Conservation (phyloP, 2,888 invertebrate species). For the Eilema sororculum region DNA sequence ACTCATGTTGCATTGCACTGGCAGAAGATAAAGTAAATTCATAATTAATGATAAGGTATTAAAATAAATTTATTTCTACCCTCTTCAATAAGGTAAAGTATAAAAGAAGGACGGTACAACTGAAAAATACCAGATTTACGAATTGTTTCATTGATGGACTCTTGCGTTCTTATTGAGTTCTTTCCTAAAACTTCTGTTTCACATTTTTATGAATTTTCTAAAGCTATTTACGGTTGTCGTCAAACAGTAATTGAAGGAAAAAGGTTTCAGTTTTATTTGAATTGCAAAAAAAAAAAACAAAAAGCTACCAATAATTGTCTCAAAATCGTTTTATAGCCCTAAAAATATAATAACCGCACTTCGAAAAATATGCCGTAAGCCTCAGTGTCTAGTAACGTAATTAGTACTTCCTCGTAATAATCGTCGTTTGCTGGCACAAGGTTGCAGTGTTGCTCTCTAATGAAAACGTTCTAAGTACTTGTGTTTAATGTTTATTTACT, state of each 20-base stretch:
- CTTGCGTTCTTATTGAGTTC: not conserved
- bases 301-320: not conserved
- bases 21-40: not conserved
- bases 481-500: slow-evolving; percentile 83
- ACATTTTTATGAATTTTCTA: not conserved
- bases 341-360: not conserved
- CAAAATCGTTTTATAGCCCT: not conserved
- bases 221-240: not conserved
- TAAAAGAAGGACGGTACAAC: not conserved
- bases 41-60: not conserved
- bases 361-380: slow-evolving; percentile 25
- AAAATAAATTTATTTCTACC: too few species aligned
- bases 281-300: too few species aligned
- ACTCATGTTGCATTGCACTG: not conserved
- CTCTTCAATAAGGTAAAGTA: too few species aligned
- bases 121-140: not conserved
- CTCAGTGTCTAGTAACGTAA: slow-evolving; percentile 57
- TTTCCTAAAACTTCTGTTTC: not conserved
- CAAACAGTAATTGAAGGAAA: not conserved
- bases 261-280: not conserved
- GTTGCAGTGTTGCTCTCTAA: slow-evolving; percentile 82
- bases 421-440: slow-evolving; percentile 70
- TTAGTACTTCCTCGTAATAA: slow-evolving; percentile 82
- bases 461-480: slow-evolving; percentile 82
- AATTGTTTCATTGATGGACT: not conserved